Base-by-base conservation (phyloP, 2,888 invertebrate genomes). In the Sphecodes monilicornis region DNA sequence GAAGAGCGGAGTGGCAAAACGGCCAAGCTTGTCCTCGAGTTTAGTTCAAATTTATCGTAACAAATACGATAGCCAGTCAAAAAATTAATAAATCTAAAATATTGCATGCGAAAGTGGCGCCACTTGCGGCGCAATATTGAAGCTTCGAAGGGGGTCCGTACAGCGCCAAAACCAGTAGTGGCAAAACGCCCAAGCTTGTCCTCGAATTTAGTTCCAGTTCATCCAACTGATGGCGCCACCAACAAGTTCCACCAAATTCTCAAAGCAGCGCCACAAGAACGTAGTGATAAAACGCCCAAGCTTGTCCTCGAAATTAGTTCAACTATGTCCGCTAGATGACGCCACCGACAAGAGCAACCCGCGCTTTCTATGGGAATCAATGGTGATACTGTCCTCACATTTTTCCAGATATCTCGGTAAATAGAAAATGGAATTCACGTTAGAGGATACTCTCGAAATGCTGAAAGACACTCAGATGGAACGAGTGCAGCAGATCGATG, bases 371-470 rank as follows among this genome's bases (percentile, higher is more conserved):
- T 10, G 18, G 10, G 2, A 64, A 22, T 10, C 22, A 8, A 22
- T 64, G 32, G 10, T 2, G 1, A 32, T 32, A 5, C 13, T 64
- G 22, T 32, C 3, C 32, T 36, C 3, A 64, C 8, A 32, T 66
- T 66, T 66, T 22, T 22, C 3, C 22, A 36, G 10, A 36, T 66
- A 36, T 66, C 22, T 32, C 18, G 2, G 29, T 22, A 71, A 50
- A 50, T 22, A 50, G 6, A 70, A 3, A 22, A 64, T 88, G 82
- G 92, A 92, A 64, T 93, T 92, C 54, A 91, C 91, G n/a, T 83
- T 93, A 32, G 90, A 93, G 69, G 93, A 94, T 71, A 87, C 92
- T 1, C 86, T 89, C 3, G 92, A 90, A 16, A 66, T 86, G 46
- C 85, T 94, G 22, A 89, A 88, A 70, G 90, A 92, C 0, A 69